phyloP scores from a whole-genome alignment of 64 coral and sea anemone genomes.

The Orbicella faveolata region DNA sequence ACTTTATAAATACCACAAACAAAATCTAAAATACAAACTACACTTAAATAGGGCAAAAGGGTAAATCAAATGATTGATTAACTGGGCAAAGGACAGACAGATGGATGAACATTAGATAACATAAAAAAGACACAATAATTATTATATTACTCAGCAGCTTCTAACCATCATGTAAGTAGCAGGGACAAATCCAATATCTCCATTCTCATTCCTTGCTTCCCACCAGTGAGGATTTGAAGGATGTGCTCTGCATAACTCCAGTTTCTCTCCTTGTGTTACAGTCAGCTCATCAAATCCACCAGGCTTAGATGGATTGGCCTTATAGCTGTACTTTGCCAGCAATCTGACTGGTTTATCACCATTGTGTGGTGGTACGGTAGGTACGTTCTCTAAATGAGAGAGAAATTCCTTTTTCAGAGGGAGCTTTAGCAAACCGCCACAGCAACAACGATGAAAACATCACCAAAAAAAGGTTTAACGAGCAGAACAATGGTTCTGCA shows the following conservation, averaged over 20 bases:
- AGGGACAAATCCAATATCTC: slow-evolving; percentile 76
- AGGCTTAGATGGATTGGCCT: slow-evolving; percentile 64
- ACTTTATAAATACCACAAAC: too few relatives aligned
- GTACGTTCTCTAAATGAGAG: neutral
- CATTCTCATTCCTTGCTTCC: slow-evolving; percentile 64
- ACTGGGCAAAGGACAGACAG: too few relatives aligned
- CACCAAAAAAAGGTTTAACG: too few relatives aligned
- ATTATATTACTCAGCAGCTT: neutral
- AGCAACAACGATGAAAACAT: neutral
- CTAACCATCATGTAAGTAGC: slow-evolving; percentile 91
- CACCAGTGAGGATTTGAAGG: slow-evolving; percentile 84
- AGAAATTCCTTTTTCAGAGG: too few relatives aligned
- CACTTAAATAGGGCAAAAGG: too few relatives aligned
- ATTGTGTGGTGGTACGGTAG: slow-evolving; percentile 38
- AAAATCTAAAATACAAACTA: too few relatives aligned
- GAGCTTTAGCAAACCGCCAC: neutral
- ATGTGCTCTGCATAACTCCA: slow-evolving; percentile 74
- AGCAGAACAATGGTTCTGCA: too few relatives aligned
- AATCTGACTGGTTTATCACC: slow-evolving; percentile 60
- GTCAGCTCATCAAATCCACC: slow-evolving; percentile 95
- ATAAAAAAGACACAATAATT: neutral
- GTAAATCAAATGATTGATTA: too few relatives aligned
- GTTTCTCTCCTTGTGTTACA: slow-evolving; percentile 70
- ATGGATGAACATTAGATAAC: neutral
- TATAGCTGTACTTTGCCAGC: slow-evolving; percentile 90